Conservation (phyloP, 2,888 invertebrate species). For the Seira ritae region DNA sequence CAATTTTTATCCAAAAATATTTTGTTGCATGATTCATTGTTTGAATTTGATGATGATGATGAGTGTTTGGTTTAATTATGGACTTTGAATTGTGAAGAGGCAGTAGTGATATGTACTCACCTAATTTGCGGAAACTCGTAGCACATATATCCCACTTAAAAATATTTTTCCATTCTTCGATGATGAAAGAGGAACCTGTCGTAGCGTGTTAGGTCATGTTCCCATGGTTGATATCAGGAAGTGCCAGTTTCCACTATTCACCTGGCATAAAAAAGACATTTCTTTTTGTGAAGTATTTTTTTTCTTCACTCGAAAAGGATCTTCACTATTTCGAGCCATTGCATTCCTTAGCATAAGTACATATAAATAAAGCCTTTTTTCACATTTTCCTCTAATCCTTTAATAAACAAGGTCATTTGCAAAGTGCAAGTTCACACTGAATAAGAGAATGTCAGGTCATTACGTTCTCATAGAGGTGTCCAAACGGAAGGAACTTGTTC, state of each 20-base stretch:
- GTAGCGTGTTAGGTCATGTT: conserved; percentile 62
- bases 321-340: neutral
- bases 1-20: conserved; percentile 13
- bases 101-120: neutral
- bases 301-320: too few species aligned
- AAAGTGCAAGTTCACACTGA: conserved; percentile 36
- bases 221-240: conserved; percentile 59
- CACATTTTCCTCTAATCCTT: conserved; percentile 35
- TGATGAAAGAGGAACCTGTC: conserved; percentile 52
- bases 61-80: neutral
- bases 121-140: conserved; percentile 5
- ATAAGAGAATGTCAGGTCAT: conserved; percentile 46
- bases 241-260: conserved; percentile 14
- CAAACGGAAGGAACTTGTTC: conserved; percentile 40
- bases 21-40: conserved; percentile 43
- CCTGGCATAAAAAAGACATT: conserved; percentile 10
- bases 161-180: neutral
- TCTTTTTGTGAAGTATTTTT: neutral
- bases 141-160: neutral
- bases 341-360: neutral
- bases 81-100: neutral
- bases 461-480: conserved; percentile 54
- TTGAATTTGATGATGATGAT: neutral
- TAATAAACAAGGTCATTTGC: conserved; percentile 39
- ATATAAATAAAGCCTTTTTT: conserved; percentile 33